Conservation (phyloP, 2,797 vertebrate genomes). For the Gephyroberyx darwinii region DNA sequence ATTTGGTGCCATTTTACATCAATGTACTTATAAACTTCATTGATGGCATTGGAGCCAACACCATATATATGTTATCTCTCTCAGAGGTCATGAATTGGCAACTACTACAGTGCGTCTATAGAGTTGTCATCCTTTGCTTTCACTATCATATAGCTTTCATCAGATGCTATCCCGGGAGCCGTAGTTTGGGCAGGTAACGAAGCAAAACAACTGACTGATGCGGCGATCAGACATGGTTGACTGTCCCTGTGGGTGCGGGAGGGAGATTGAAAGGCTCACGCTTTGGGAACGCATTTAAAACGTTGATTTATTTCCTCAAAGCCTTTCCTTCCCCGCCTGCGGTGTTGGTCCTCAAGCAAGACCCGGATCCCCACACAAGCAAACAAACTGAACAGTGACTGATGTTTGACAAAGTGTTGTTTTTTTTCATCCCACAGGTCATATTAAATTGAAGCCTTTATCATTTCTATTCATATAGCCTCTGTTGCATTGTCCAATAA, state of each 20-base stretch:
- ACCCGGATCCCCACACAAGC: constrained; percentile 50
- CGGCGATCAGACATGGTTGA: constrained; percentile 48
- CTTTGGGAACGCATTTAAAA: constrained; percentile 55
- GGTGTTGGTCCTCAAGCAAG: constrained; percentile 42
- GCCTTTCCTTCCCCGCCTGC: constrained; percentile 8
- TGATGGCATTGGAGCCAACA: constrained; percentile 30
- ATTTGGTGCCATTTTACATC: too few species aligned
- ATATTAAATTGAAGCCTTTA: constrained; percentile 4
- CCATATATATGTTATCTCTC: constrained; percentile 34
- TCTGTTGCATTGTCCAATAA: too few species aligned
- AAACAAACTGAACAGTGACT: constrained; percentile 56
- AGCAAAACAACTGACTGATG: constrained; percentile 29
- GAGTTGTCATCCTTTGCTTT: constrained; percentile 51
- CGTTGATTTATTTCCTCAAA: constrained; percentile 36
- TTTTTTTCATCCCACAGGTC: constrained; percentile 46
- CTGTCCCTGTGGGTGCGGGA: constrained; percentile 20
- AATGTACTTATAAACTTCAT: constrained; percentile 30
- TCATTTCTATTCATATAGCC: too few species aligned
- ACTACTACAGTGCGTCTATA: constrained; percentile 8
- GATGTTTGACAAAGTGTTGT: constrained; percentile 48
- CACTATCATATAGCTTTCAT: constrained; percentile 38
- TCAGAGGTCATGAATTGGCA: constrained; percentile 38
- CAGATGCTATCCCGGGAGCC: constrained; percentile 36
- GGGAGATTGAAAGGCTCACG: constrained; percentile 49
- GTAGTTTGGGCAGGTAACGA: constrained; percentile 50